Evolutionary conservation across 2,113 vertebrate species (phyloP), one percentile per base, ranked within the genome.

Genomic region (Salminus brasiliensis): DNA sequence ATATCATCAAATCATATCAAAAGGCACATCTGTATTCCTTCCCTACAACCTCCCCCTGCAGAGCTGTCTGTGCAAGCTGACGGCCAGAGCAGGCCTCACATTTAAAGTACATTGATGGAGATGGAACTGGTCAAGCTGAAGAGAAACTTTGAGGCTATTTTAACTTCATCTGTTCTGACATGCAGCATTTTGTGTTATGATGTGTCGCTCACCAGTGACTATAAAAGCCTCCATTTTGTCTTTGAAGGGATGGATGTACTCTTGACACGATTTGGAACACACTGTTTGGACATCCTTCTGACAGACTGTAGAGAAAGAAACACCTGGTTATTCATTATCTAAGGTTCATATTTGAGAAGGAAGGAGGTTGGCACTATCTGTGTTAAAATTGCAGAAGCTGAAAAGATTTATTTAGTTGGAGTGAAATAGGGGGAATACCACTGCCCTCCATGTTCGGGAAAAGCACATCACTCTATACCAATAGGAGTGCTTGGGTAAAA

Each of bases 211-310:
- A 98, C 97, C 97, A 87, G 92, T 95, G 72, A 92, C 85, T 69
- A 95, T 91, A 89, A 98, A 98, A 45, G 89, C 89, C 78, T 97
- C 95, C 81, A 98, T 91, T 85, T 94, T 96, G 84, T 95, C 94
- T 87, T 98, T 96, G 85, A 99, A 99, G 1, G 96, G 97, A 78
- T 98, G 95, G 60, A 98, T 94, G 77, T 96, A 91, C 32, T 96
- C 93, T 68, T 93, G 91, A 29, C 95, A 92, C n/a, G 96, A 98
- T 52, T 94, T 93, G 68, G 81, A 90, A 85, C 94, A 97, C 81
- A 98, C 96, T 23, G 90, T 88, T 47, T 88, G 84, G 76, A 96
- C 91, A 49, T 95, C 93, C 72, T 95, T 97, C 88, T 97, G 95
- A 91, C 95, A 96, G 47, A 87, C 97, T 99, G 91, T 89, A 82